phyloP scores from a whole-genome alignment of 2,797 vertebrate genomes.

The Sebastes nivosus region DNA sequence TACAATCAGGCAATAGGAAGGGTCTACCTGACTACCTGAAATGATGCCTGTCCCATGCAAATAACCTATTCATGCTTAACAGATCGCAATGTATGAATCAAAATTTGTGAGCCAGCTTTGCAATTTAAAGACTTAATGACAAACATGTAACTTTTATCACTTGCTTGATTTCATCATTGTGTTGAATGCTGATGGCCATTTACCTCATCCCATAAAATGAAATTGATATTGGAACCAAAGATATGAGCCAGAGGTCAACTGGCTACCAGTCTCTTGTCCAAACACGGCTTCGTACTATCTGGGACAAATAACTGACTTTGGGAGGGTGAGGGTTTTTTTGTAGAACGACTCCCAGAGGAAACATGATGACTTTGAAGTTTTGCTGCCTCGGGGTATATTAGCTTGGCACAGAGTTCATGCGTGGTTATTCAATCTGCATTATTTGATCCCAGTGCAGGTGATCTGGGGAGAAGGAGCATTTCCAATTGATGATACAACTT shows the following conservation, averaged over 20 bases:
- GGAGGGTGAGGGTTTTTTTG: neutral
- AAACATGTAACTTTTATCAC: neutral
- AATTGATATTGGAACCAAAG: slow-evolving; percentile 22
- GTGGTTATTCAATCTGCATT: slow-evolving; percentile 7
- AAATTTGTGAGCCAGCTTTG: too few relatives aligned
- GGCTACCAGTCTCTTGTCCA: slow-evolving; percentile 15
- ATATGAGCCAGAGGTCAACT: slow-evolving; percentile 18
- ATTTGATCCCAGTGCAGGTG: slow-evolving; percentile 23
- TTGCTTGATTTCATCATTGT: slow-evolving; percentile 3
- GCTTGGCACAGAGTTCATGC: neutral
- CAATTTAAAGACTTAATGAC: too few relatives aligned
- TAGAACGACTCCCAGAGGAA: slow-evolving; percentile 9
- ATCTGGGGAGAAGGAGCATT: slow-evolving; percentile 4
- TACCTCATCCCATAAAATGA: slow-evolving; percentile 11
- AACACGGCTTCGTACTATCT: slow-evolving; percentile 12
- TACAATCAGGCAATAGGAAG: neutral
- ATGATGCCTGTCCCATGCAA: neutral
- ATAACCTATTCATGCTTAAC: neutral
- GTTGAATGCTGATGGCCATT: slow-evolving; percentile 6
- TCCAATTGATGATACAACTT: slow-evolving; percentile 25
- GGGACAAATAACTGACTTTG: slow-evolving; percentile 5
- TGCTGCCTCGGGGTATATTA: neutral
- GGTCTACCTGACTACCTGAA: neutral
- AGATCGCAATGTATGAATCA: neutral
- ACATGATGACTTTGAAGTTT: slow-evolving; percentile 3